phyloP scores from a whole-genome alignment of 2,888 invertebrate species.

The Eupithecia inturbata region DNA sequence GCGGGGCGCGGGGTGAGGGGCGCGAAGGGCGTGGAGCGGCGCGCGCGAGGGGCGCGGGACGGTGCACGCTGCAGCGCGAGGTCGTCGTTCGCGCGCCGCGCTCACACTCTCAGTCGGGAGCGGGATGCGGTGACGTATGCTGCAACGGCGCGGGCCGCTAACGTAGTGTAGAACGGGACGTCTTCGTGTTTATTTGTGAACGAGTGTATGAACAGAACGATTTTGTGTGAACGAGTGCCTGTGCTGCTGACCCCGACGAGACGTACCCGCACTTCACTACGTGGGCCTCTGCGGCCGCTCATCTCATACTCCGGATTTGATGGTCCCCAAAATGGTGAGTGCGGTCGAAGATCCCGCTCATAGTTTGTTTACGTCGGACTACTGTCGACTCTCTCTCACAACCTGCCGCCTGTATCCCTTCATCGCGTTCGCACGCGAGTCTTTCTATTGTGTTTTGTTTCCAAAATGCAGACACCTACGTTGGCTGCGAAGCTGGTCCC shows the following conservation, averaged over 20 bases:
- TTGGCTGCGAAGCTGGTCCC: conserved; percentile 71
- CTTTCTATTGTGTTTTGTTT: conserved; percentile 84
- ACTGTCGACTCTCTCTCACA: conserved; percentile 75
- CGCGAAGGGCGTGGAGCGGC: conserved; percentile 59
- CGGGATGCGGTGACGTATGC: conserved; percentile 84
- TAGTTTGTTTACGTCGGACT: conserved; percentile 82
- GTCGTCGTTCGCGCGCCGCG: conserved; percentile 79
- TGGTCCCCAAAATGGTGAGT: conserved; percentile 82
- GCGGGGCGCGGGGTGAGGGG: conserved; percentile 52
- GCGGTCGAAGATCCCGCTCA: conserved; percentile 81
- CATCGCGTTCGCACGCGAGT: conserved; percentile 78
- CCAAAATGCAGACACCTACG: conserved; percentile 81
- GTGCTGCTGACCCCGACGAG: conserved; percentile 65
- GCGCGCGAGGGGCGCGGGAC: conserved; percentile 68
- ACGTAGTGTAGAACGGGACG: conserved; percentile 83
- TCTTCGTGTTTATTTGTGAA: conserved; percentile 65
- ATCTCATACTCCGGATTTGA: conserved; percentile 60
- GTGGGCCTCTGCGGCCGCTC: conserved; percentile 69
- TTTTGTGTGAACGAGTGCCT: conserved; percentile 71
- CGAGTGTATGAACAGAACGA: conserved; percentile 69
- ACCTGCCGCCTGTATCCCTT: conserved; percentile 81
- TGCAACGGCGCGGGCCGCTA: conserved; percentile 82
- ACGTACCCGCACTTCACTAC: conserved; percentile 80
- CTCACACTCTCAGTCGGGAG: conserved; percentile 78
- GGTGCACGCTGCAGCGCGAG: conserved; percentile 82